Base-by-base conservation (phyloP, 2,888 invertebrate species). In the Habroteleia sp. region DNA sequence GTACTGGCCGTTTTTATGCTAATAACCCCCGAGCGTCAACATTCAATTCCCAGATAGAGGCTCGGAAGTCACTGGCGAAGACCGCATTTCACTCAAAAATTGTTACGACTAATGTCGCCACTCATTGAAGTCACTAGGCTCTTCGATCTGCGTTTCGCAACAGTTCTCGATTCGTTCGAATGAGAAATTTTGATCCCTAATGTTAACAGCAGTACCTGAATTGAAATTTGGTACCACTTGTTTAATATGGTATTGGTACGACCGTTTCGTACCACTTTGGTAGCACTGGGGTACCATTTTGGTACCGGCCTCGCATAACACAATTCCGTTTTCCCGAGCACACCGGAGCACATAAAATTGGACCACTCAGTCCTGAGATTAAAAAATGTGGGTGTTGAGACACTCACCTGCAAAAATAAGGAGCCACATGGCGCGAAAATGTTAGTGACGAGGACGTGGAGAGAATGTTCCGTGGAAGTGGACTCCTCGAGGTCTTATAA, bases 361-460 rank as follows among this genome's bases (percentile, higher is more conserved):
- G 1, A 3, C 8, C 3, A 8, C 31, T n/a, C 31, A 33, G 11
- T 4, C 10, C 2, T 8, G 31, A 14, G 16, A n/a, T 17, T 39
- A 29, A 27, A 29, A 14, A 29, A 14, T 29, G 14, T 39, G 17
- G 39, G 3, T 39, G 17, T 10, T 17, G 56, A 31, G 66, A 48
- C 78, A 87, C 87, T 86, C 83, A 87, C 87, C 87, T 86, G 86
- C 83, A 76, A 87, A 81, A 78, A 87, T 83, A 80, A 87, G 84
- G 82, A 82, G 82, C 87, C 85, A 84, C 87, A 87, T 87, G 84
- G 82, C 82, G 86, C 83, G 83, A 77, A 83, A 85, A 85, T 84
- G 79, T 80, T 79, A 83, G 83, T 83, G 81, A 85, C 82, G 82
- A 83, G 81, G 80, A 80, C 83, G 84, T 75, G 77, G 84, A 85